These are phyloP conservation scores for Ciconia nigra DNA, from an alignment of 2,797 vertebrate species.

Conservation along the genomic window DNA sequence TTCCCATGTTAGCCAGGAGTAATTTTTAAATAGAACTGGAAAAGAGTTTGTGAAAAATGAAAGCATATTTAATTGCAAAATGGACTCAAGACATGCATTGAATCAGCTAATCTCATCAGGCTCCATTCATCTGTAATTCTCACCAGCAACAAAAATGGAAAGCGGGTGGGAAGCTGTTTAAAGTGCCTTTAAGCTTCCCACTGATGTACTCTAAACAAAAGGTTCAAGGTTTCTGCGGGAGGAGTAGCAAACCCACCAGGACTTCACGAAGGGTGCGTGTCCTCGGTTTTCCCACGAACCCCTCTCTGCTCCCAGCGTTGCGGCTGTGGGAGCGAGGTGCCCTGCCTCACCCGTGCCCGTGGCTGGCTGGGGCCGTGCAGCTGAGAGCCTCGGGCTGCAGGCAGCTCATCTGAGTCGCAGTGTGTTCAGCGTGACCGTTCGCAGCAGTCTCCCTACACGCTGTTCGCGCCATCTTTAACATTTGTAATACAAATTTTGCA, in stretches of 20 bases:
- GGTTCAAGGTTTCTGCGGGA: not conserved
- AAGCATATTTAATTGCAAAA: not conserved
- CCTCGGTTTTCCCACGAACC: not conserved
- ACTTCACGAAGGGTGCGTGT: not conserved
- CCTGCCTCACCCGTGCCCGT: not conserved
- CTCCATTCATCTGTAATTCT: not conserved
- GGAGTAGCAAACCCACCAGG: not conserved
- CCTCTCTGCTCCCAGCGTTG: not conserved
- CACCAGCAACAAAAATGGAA: not conserved
- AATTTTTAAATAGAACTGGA: not conserved
- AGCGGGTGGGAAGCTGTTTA: not conserved
- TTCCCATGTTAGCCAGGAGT: not conserved
- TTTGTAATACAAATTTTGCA: not conserved
- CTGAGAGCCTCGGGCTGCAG: not conserved
- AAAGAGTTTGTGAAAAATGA: not conserved
- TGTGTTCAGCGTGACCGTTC: not conserved
- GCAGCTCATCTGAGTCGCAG: not conserved
- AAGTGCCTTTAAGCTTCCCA: not conserved
- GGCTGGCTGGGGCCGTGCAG: not conserved
- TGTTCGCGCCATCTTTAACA: not conserved
- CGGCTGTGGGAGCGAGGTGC: not conserved
- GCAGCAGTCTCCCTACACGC: not conserved
- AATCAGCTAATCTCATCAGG: not conserved
- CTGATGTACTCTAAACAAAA: slow-evolving; percentile 19
- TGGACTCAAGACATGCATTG: not conserved